A percentile compares a stretch with the other conserved stretches of the same genome.
Conservation (phyloP, 1,140 invertebrate genomes). For the Ylistrum balloti region DNA sequence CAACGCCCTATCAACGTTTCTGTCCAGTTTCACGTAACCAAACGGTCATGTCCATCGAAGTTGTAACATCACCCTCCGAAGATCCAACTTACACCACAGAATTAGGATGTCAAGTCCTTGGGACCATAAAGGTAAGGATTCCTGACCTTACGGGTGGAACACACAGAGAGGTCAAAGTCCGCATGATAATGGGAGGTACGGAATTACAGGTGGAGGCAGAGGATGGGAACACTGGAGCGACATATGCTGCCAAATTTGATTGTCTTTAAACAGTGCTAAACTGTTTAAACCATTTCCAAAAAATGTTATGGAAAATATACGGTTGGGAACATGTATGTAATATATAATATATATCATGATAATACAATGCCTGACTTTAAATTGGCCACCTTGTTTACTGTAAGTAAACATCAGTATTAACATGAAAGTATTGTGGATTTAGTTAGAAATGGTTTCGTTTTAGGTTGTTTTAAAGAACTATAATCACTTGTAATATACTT, state of each 20-base stretch:
- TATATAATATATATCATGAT: too few species aligned
- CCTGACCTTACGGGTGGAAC: constrained; percentile 43
- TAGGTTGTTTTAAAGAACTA: too few species aligned
- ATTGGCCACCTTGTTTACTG: too few species aligned
- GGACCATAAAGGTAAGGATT: constrained; percentile 46
- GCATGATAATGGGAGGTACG: constrained; percentile 59
- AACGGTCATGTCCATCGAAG: constrained; percentile 24
- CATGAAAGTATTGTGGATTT: too few species aligned
- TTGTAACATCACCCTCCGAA: constrained; percentile 40
- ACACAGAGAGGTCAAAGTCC: constrained; percentile 44
- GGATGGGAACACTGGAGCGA: constrained; percentile 41
- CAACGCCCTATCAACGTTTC: constrained; percentile 35
- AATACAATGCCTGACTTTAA: too few species aligned
- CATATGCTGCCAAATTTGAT: constrained; percentile 46
- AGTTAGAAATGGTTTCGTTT: too few species aligned
- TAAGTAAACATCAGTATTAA: too few species aligned
- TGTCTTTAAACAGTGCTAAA: neutral
- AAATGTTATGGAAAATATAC: too few species aligned
- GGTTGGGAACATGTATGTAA: too few species aligned
- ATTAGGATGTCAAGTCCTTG: constrained; percentile 42
- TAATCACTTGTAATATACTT: too few species aligned
- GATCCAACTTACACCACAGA: constrained; percentile 53
- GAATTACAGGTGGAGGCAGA: constrained; percentile 51
- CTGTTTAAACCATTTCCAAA: too few species aligned
- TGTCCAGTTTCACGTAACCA: constrained; percentile 42